Conservation (phyloP, 2,888 invertebrate genomes). For the Toxonevra muliebris region DNA sequence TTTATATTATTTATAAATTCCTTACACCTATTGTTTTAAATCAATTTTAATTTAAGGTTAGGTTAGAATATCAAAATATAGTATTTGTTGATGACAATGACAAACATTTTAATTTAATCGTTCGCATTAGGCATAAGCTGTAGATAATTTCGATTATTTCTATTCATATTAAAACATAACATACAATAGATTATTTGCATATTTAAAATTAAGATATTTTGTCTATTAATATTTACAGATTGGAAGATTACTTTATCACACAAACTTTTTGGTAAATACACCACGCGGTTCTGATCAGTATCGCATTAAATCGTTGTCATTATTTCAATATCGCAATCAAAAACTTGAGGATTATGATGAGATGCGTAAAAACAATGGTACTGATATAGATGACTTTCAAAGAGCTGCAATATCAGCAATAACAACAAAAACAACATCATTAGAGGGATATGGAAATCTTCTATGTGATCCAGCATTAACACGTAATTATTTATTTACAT, state of each 20-base stretch:
- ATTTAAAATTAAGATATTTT: too few species aligned
- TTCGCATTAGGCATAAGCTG: too few species aligned
- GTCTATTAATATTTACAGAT: slow-evolving; percentile 42
- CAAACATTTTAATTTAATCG: too few species aligned
- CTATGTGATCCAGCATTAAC: neutral
- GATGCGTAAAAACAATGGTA: slow-evolving; percentile 36
- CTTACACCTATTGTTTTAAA: too few species aligned
- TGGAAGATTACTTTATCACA: slow-evolving; percentile 48
- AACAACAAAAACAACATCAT: neutral
- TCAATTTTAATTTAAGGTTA: too few species aligned
- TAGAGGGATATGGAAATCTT: neutral
- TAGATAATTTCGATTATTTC: too few species aligned
- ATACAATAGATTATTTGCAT: too few species aligned
- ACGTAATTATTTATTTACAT: slow-evolving; percentile 14
- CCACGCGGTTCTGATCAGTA: slow-evolving; percentile 43
- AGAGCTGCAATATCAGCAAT: neutral
- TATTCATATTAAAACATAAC: too few species aligned
- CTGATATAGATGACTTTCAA: neutral
- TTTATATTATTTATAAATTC: too few species aligned
- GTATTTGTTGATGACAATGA: too few species aligned
- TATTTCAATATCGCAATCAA: slow-evolving; percentile 51
- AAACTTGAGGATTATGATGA: slow-evolving; percentile 50
- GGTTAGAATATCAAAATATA: too few species aligned
- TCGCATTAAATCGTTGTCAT: slow-evolving; percentile 42
- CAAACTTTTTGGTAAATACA: slow-evolving; percentile 51